Base-by-base conservation (phyloP, 2,797 vertebrate species). In the Halcyon chelicuti region DNA sequence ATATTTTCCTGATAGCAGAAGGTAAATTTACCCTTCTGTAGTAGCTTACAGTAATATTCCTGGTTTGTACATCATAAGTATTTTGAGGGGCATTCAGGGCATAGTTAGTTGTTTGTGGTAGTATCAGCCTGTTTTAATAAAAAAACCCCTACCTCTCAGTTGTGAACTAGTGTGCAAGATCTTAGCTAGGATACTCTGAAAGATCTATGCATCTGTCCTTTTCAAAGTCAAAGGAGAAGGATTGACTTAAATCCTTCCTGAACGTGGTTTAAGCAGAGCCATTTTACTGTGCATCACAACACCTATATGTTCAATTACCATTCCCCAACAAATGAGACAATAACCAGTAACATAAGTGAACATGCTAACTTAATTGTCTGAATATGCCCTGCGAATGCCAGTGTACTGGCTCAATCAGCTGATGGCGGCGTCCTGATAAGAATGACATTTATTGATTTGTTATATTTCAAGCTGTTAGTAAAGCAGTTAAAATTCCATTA, bases 401-500 rank as follows among this genome's bases (percentile, higher is more conserved):
- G 4, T 31, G 21, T 35, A 37, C 54, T 6, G 3, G 52, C 54
- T 80, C 51, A 74, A 83, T 92, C 78, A 62, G 31, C 52, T 86
- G 65, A 82, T 68, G 75, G 66, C 47, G 85, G 62, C 2, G 3
- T 66, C 66, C 51, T 75, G 66, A 65, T 78, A 91, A 88, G 77
- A 77, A 80, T 65, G 66, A 7, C 21, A 33, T 86, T 78, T 91
- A 54, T 74, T 94, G 49, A 19, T 82, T 93, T 55, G 33, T 58
- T 88, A 40, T 60, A 10, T 16, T 52, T 85, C 2, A 1, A 70
- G 39, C 26, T 62, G 22, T 29, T 76, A 52, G 42, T 57, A 86
- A 89, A 94, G 28, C 66, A 91, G 93, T 86, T 96, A 88, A 87
- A 91, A 93, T 94, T 83, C 65, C n/a, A 47, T 68, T 88, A 37